Evolutionary conservation across 1,140 invertebrate genomes (phyloP), one percentile per base, ranked within the genome.

Genomic region (Trachelipus rathkii): DNA sequence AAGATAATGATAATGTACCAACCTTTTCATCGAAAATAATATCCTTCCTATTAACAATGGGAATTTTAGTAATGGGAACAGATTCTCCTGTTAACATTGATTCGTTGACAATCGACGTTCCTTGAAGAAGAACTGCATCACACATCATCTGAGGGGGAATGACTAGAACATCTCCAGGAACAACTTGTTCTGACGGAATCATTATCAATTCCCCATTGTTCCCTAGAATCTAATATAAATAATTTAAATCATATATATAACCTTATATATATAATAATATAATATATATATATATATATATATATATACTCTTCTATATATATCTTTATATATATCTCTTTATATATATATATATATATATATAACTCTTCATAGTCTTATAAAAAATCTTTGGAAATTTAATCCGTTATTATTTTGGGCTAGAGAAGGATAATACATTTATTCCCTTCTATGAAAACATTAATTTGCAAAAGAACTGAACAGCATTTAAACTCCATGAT

Each of bases 81-180:
- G 75, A 83, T 78, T 84, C 83, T 86, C 89, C 89, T 72, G 95
- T 96, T 0, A 96, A 88, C 91, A 95, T 94, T 78, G 92, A 94
- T 85, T 97, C 95, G 83, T 96, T 95, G 19, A 96, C 91, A 81
- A 97, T 96, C 81, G 93, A 95, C 68, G 92, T 94, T 21, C 95
- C 95, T 60, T 91, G 91, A 0, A 96, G 85, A 0, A 97, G 87
- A 71, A 95, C 91, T 15, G 93, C 94, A 86, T 97, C 95, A 86
- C 95, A 97, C 11, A 93, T 91, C 91, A 97, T 92, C 79, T 92
- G 89, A 6, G 90, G 86, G 0, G 95, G 95, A 76, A 97, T 89
- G 13, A 93, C 88, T 15, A 97, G 87, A 44, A 97, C 87, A 84
- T 97, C 95, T 23, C 95, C 94, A 3, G 94, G 95, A 0, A 97